phyloP scores from a whole-genome alignment of 2,113 vertebrate genomes.

The Prolemur simus region DNA sequence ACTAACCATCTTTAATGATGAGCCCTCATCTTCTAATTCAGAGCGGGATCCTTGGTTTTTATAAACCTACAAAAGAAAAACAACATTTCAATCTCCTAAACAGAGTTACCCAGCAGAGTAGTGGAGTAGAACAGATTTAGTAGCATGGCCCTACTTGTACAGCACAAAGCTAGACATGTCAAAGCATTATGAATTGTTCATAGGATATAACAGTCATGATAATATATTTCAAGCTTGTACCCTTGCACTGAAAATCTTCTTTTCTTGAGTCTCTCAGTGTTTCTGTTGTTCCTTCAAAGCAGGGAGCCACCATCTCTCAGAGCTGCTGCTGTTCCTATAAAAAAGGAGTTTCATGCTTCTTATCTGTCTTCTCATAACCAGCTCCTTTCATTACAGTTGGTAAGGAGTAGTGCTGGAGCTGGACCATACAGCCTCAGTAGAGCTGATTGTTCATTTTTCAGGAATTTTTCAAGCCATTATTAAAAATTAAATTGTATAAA shows the following conservation, averaged over 20 bases:
- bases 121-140: not conserved
- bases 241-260: not conserved
- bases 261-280: not conserved
- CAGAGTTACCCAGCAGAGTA: not conserved
- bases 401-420: not conserved
- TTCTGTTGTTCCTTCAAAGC: not conserved
- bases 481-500: constrained; percentile 6
- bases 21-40: not conserved
- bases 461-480: not conserved
- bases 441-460: not conserved
- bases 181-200: not conserved
- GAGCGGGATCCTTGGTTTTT: not conserved
- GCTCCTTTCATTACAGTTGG: not conserved
- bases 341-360: not conserved
- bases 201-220: not conserved
- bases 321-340: not conserved
- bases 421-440: not conserved
- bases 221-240: not conserved
- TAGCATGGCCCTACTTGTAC: not conserved
- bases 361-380: not conserved
- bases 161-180: not conserved
- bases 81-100: not conserved
- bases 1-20: not conserved
- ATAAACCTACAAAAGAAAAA: not conserved
- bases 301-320: not conserved